Evolutionary conservation across 2,113 vertebrate species (phyloP).

Genomic region (Campylorhamphus procurvoides): DNA sequence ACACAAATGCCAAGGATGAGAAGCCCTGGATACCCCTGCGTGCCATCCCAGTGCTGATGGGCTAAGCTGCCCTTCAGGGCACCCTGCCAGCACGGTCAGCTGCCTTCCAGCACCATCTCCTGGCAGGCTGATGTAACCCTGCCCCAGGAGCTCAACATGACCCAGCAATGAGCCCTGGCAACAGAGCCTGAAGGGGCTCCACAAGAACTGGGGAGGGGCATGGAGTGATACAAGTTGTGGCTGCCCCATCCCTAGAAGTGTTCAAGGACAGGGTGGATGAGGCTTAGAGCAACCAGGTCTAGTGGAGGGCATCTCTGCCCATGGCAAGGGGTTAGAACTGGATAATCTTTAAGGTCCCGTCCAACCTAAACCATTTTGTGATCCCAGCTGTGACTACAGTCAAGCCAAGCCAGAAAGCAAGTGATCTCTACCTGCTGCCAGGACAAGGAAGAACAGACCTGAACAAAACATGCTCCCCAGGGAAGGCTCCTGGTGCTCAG

Average conservation of each 20-base stretch:
- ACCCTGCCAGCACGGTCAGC: neutral
- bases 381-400: neutral
- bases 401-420: neutral
- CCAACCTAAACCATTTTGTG: neutral
- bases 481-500: neutral
- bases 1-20: neutral
- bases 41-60: neutral
- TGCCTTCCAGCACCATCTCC: conserved; percentile 61
- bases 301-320: neutral
- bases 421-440: neutral
- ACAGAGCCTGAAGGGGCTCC: neutral
- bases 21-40: neutral
- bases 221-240: neutral
- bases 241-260: neutral
- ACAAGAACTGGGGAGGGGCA: neutral
- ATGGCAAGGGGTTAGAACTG: neutral
- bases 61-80: neutral
- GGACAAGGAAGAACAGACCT: neutral
- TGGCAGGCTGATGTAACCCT: neutral
- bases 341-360: neutral
- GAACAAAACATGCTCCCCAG: neutral
- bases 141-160: neutral
- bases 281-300: neutral
- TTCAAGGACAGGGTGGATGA: neutral
- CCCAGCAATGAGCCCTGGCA: neutral